Conservation (phyloP, 2,888 invertebrate genomes). For the Lamellibrachia columna region DNA sequence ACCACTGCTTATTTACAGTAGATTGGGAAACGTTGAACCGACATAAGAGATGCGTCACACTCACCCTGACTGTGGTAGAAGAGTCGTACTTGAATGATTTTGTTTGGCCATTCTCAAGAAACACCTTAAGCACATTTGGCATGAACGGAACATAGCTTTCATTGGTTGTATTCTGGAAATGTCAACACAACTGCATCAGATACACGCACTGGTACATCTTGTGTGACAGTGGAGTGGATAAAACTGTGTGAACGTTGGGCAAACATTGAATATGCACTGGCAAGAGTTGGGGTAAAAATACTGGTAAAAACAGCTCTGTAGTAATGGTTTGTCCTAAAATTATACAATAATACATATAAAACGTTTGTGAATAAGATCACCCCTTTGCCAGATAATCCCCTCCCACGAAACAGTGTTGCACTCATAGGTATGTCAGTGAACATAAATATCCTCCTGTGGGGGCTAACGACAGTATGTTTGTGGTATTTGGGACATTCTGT, state of each 20-base stretch:
- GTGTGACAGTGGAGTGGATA: neutral
- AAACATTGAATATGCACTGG: neutral
- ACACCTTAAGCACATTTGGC: conserved; percentile 94
- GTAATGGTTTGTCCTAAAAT: neutral
- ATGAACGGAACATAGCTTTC: conserved; percentile 83
- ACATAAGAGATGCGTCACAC: neutral
- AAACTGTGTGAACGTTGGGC: neutral
- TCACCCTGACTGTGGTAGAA: conserved; percentile 81
- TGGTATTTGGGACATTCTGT: neutral
- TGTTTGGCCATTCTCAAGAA: conserved; percentile 93
- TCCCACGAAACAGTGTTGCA: too few species aligned
- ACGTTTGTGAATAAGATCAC: neutral
- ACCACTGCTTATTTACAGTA: neutral
- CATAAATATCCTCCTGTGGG: neutral
- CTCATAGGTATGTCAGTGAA: neutral
- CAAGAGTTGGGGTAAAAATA: neutral
- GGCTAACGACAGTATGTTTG: neutral
- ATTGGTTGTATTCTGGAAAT: conserved; percentile 78
- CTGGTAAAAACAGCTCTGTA: neutral
- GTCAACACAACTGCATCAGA: neutral
- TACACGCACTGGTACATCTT: neutral
- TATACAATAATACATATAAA: neutral
- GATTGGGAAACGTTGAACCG: neutral
- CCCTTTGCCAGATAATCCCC: neutral
- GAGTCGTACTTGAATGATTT: conserved; percentile 95